Percentiles rank a stretch among this genome's conserved stretches.
These are phyloP conservation scores for Talpa occidentalis DNA, from an alignment of 2,113 vertebrate species.

Conservation along the genomic window DNA sequence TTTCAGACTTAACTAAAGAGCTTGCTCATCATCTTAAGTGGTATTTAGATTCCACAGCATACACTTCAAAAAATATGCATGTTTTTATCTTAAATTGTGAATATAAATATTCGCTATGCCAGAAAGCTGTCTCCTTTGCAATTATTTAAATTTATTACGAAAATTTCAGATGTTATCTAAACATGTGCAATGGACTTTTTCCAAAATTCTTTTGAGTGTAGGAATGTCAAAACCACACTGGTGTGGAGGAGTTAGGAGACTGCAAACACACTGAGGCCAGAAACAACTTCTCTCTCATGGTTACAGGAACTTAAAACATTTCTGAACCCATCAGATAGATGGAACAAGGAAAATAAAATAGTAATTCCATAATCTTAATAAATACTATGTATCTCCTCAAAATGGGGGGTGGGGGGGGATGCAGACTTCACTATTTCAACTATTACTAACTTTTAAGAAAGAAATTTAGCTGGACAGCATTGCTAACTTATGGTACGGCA, in stretches of 20 bases:
- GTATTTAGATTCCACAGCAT: not conserved
- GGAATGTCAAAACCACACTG: not conserved
- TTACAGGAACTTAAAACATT: not conserved
- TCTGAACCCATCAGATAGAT: not conserved
- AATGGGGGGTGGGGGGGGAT: not conserved
- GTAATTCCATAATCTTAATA: constrained; percentile 1
- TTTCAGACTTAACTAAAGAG: not conserved
- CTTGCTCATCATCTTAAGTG: not conserved
- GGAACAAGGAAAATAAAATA: not conserved
- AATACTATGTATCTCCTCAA: not conserved
- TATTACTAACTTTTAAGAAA: not conserved
- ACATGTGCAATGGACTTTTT: not conserved
- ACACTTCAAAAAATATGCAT: not conserved
- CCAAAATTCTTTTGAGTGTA: not conserved
- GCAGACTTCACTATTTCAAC: not conserved
- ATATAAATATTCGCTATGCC: not conserved
- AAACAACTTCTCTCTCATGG: not conserved
- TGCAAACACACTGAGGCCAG: not conserved
- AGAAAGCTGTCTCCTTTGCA: not conserved
- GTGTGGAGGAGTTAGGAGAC: not conserved
- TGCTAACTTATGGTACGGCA: not conserved
- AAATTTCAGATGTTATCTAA: constrained; percentile 14
- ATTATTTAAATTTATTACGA: constrained; percentile 3
- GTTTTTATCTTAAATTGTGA: constrained; percentile 6
- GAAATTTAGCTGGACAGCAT: not conserved